These are phyloP conservation scores for Chaetodon trifasciatus DNA, from an alignment of 2,797 vertebrate genomes.

Conservation along the genomic window DNA sequence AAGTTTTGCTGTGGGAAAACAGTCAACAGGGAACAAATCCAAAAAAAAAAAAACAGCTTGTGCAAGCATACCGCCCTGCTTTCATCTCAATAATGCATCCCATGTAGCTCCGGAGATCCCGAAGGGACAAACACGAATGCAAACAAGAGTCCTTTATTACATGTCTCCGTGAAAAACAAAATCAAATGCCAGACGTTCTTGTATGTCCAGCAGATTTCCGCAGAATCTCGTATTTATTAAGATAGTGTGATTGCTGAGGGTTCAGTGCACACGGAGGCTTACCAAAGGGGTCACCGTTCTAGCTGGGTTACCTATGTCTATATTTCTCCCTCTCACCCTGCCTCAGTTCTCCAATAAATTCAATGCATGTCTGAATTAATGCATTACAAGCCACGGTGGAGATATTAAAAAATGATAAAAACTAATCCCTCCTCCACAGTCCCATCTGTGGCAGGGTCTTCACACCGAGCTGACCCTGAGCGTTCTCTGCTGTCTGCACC, in stretches of 20 bases:
- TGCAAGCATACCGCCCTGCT: conserved; percentile 31
- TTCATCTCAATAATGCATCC: conserved; percentile 66
- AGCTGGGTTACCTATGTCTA: conserved; percentile 33
- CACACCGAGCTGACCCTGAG: conserved; percentile 82
- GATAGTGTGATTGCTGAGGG: conserved; percentile 54
- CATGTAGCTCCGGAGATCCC: conserved; percentile 35
- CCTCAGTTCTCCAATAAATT: conserved; percentile 80
- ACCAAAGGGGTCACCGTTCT: conserved; percentile 59
- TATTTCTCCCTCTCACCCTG: conserved; percentile 30
- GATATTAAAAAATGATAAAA: conserved; percentile 88
- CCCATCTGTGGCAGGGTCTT: conserved; percentile 65
- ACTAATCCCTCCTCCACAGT: conserved; percentile 78
- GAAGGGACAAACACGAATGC: conserved; percentile 38
- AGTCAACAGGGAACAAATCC: not conserved
- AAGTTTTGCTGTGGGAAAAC: conserved; percentile 44
- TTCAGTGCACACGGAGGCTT: conserved; percentile 54
- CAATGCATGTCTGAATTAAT: conserved; percentile 86
- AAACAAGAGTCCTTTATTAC: conserved; percentile 68
- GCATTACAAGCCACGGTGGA: conserved; percentile 80
- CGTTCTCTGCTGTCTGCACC: conserved; percentile 64
- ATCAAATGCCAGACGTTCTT: conserved; percentile 63
- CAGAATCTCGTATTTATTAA: conserved; percentile 73
- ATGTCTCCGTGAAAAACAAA: conserved; percentile 55
- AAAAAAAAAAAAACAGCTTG: conserved; percentile 2
- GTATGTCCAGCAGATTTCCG: conserved; percentile 50